phyloP scores from a whole-genome alignment of 2,888 invertebrate genomes.

The Stenichneumon culpator region DNA sequence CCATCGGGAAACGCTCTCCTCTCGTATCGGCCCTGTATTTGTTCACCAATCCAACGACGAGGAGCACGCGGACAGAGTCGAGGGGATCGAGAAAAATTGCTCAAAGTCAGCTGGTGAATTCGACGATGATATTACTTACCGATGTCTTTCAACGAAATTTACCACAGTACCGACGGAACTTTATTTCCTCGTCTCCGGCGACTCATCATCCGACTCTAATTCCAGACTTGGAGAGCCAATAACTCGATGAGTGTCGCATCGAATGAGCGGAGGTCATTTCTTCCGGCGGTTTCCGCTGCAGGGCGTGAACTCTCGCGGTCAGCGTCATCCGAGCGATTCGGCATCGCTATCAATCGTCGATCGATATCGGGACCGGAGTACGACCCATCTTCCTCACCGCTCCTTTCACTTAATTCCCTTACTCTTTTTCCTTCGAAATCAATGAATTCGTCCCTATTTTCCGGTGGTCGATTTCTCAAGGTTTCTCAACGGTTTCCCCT shows the following conservation, averaged over 20 bases:
- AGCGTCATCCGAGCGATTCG: slow-evolving; percentile 63
- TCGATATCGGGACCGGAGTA: slow-evolving; percentile 67
- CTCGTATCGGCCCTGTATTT: slow-evolving; percentile 13
- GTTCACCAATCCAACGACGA: background rate
- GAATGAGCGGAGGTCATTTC: slow-evolving; percentile 14
- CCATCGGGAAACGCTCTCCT: slow-evolving; percentile 8
- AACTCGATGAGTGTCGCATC: slow-evolving; percentile 65
- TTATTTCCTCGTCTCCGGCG: background rate
- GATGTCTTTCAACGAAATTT: slow-evolving; percentile 29
- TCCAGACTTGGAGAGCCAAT: slow-evolving; percentile 62
- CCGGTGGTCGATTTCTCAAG: background rate
- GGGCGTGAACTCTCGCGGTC: slow-evolving; percentile 50
- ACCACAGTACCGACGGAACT: slow-evolving; percentile 26
- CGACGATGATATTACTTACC: slow-evolving; percentile 26
- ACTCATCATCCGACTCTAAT: slow-evolving; percentile 16
- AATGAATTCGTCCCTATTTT: slow-evolving; percentile 59
- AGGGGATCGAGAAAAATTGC: slow-evolving; percentile 2
- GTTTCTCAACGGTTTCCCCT: slow-evolving; percentile 48
- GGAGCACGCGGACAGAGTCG: background rate
- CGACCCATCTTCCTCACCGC: slow-evolving; percentile 56
- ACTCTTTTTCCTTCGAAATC: slow-evolving; percentile 32
- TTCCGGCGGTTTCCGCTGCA: background rate
- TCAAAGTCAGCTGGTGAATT: background rate
- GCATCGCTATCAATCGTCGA: slow-evolving; percentile 73
- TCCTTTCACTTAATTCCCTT: slow-evolving; percentile 41